Percentiles rank a stretch among this genome's conserved stretches.
Evolutionary conservation across 1,140 invertebrate species (phyloP).

Genomic region (Lamellibrachia luymesi): DNA sequence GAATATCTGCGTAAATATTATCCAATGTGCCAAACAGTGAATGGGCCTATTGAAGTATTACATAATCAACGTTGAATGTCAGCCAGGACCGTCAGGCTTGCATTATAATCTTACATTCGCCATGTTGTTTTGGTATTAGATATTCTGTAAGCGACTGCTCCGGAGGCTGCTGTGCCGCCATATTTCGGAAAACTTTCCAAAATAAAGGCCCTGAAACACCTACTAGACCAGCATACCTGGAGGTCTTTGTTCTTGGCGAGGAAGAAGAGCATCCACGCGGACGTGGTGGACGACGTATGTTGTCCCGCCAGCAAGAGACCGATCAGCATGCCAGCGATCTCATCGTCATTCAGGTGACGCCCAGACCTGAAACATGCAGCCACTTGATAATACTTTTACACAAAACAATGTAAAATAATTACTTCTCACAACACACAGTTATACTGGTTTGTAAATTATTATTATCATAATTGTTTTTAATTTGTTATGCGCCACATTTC

Average conservation of each 20-base stretch:
- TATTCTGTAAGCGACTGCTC: too few species aligned
- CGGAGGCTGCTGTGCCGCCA: too few species aligned
- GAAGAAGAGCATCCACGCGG: constrained; percentile 45
- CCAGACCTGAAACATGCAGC: constrained; percentile 24
- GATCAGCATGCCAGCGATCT: constrained; percentile 49
- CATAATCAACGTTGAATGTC: too few species aligned
- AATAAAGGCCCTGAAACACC: neutral
- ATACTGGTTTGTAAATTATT: too few species aligned
- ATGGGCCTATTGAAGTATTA: too few species aligned
- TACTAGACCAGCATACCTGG: constrained; percentile 26
- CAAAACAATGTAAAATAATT: neutral
- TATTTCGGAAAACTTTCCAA: too few species aligned
- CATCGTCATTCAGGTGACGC: constrained; percentile 40
- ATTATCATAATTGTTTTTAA: neutral
- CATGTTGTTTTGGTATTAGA: too few species aligned
- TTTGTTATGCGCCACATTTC: neutral
- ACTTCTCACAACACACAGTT: neutral
- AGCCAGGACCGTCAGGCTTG: too few species aligned
- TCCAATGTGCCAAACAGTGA: too few species aligned
- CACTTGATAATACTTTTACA: neutral
- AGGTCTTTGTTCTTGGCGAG: constrained; percentile 42
- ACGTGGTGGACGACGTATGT: constrained; percentile 50
- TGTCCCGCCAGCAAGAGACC: constrained; percentile 48
- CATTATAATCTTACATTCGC: too few species aligned
- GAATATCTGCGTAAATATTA: neutral